Evolutionary conservation across 1,140 invertebrate genomes (phyloP).

Genomic region (Hylaeus volcanicus): DNA sequence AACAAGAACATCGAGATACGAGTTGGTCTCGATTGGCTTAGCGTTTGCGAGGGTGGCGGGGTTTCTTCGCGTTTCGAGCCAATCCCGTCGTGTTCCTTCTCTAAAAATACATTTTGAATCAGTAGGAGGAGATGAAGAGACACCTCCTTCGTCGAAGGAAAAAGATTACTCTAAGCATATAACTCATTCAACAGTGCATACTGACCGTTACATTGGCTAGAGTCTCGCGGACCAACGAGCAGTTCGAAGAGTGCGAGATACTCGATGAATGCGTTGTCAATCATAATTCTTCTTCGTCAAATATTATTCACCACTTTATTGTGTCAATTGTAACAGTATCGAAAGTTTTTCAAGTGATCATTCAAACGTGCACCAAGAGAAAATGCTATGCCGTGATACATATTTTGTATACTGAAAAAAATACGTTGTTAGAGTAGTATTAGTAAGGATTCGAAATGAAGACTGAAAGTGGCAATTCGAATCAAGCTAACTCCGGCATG

Average conservation of each 20-base stretch:
- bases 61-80: slow-evolving; percentile 60
- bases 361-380: neutral
- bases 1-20: slow-evolving; percentile 45
- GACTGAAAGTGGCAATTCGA: slow-evolving; percentile 35
- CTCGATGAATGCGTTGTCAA: neutral
- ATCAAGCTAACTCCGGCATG: slow-evolving; percentile 28
- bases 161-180: slow-evolving; percentile 53
- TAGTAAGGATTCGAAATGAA: slow-evolving; percentile 35
- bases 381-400: neutral
- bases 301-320: too few relatives aligned
- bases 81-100: slow-evolving; percentile 52
- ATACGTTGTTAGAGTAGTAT: too few relatives aligned
- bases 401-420: neutral
- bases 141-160: slow-evolving; percentile 54
- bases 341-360: too few relatives aligned
- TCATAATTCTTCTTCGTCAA: too few relatives aligned
- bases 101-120: slow-evolving; percentile 73
- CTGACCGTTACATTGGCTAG: slow-evolving; percentile 12
- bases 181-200: slow-evolving; percentile 33
- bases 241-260: slow-evolving; percentile 12
- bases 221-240: neutral
- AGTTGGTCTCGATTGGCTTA: slow-evolving; percentile 60
- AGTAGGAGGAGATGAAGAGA: slow-evolving; percentile 67
- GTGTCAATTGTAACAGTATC: too few relatives aligned
- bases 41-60: slow-evolving; percentile 59